Evolutionary conservation across 2,888 invertebrate genomes (phyloP), one percentile per base, ranked within the genome.

Genomic region (Pedicia rivosa): DNA sequence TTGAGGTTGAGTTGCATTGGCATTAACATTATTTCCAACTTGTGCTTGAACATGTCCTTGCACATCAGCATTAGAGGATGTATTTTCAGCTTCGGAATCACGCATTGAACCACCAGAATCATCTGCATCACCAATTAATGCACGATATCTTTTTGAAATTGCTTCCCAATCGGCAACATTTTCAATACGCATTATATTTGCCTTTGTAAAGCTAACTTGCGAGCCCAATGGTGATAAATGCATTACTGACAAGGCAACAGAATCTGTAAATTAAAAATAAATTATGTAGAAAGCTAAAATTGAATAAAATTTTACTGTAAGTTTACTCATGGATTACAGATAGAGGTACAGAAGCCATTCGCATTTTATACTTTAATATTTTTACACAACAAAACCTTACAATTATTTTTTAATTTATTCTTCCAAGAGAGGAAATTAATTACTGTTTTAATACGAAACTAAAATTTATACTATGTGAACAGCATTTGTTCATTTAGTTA

Each of bases 91-190:
- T 40, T 61, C 59, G 4, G 57, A 58, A 22, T 62, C 62, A 47
- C 57, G 59, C 4, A 60, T 44, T 2, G 62, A 61, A 9, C 55
- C 54, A n/a, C n/a, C n/a, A 2, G 54, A 65, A 14, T 68, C 66
- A 41, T 74, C 74, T 41, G 72, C 68, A 15, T 64, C 60, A 36
- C 78, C 77, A 44, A 74, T 68, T 8, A 88, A 64, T 0, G 80
- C 78, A 14, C 86, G 68, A 56, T 90, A 91, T 55, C 87, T 88
- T 63, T 82, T 82, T 15, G 88, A 81, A 40, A 90, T 88, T 3
- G 78, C 68, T 50, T 86, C 84, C 90, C 90, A 91, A 56, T 91
- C 88, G 2, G 84, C 83, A 6, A 90, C 86, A 51, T 80, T 84
- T 55, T 88, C 88, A 46, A 88, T 87, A 47, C 83, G 70, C 32